A percentile compares a stretch with the other conserved stretches of the same genome.
These are phyloP conservation scores for Pelobates cultripes DNA, from an alignment of 2,797 vertebrate genomes.

Conservation along the genomic window DNA sequence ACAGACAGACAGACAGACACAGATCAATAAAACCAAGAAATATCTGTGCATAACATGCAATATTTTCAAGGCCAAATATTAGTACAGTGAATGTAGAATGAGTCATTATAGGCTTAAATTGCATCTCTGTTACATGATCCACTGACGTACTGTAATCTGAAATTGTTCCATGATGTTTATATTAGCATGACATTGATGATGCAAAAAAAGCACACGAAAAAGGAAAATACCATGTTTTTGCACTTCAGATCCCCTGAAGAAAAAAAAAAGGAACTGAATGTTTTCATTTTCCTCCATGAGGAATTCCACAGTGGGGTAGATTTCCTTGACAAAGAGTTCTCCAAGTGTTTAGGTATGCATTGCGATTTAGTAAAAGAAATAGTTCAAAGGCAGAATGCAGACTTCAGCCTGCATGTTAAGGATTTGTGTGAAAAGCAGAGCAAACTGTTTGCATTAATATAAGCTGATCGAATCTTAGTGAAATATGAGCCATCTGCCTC, in stretches of 20 bases:
- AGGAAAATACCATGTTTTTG: slow-evolving; percentile 29
- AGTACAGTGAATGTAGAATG: too few relatives aligned
- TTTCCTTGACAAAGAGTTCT: slow-evolving; percentile 27
- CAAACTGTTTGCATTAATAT: slow-evolving; percentile 66
- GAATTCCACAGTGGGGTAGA: slow-evolving; percentile 22
- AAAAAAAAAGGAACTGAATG: neutral
- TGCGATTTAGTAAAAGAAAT: slow-evolving; percentile 24
- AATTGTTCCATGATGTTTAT: slow-evolving; percentile 12
- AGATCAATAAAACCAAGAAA: too few relatives aligned
- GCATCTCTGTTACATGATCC: neutral
- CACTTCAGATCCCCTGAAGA: slow-evolving; percentile 4
- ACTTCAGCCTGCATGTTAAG: slow-evolving; percentile 43
- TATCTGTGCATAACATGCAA: too few relatives aligned
- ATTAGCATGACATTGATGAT: slow-evolving; percentile 20
- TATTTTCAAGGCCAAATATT: too few relatives aligned
- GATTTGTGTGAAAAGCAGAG: slow-evolving; percentile 56
- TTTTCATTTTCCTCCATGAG: slow-evolving; percentile 26
- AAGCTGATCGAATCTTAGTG: slow-evolving; percentile 57
- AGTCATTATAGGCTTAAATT: too few relatives aligned
- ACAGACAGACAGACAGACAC: too few relatives aligned
- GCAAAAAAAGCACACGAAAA: slow-evolving; percentile 13
- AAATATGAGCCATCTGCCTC: slow-evolving; percentile 58
- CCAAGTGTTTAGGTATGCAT: slow-evolving; percentile 32
- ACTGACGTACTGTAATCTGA: neutral
- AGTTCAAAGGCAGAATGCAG: slow-evolving; percentile 44